A percentile compares a stretch with the other conserved stretches of the same genome.
Conservation (phyloP, 2,113 vertebrate species). For the Pollachius pollachius region DNA sequence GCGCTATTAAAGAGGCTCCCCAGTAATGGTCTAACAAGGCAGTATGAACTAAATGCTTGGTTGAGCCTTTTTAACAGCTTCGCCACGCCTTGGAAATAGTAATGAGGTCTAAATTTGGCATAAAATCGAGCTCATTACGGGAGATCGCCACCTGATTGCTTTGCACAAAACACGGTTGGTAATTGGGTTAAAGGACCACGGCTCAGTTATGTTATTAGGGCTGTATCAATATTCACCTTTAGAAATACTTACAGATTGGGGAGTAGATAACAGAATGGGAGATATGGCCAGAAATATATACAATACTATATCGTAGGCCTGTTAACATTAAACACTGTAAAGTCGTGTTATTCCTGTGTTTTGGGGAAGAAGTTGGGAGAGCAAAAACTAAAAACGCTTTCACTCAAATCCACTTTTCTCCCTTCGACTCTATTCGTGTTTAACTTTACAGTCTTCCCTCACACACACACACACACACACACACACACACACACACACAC, state of each 20-base stretch:
- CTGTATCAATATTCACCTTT: conserved; percentile 68
- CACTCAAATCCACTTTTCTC: too few relatives aligned
- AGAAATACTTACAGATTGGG: conserved; percentile 20
- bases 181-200: conserved; percentile 93
- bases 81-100: conserved; percentile 83
- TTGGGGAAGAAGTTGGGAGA: too few relatives aligned
- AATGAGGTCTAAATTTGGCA: conserved; percentile 96
- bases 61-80: conserved; percentile 72
- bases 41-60: conserved; percentile 71
- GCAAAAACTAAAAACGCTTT: too few relatives aligned
- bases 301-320: neutral
- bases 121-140: conserved; percentile 99
- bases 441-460: too few relatives aligned
- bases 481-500: too few relatives aligned
- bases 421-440: too few relatives aligned
- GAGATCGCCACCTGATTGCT: conserved; percentile 94
- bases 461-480: too few relatives aligned
- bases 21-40: conserved; percentile 71
- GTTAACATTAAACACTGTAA: neutral
- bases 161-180: conserved; percentile 92
- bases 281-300: neutral
- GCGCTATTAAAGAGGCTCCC: conserved; percentile 61
- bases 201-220: conserved; percentile 69
- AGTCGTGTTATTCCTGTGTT: too few relatives aligned
- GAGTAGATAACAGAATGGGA: neutral